Evolutionary conservation across 2,113 vertebrate species (phyloP), one percentile per base, ranked within the genome.

Genomic region (Puffinus mauretanicus): DNA sequence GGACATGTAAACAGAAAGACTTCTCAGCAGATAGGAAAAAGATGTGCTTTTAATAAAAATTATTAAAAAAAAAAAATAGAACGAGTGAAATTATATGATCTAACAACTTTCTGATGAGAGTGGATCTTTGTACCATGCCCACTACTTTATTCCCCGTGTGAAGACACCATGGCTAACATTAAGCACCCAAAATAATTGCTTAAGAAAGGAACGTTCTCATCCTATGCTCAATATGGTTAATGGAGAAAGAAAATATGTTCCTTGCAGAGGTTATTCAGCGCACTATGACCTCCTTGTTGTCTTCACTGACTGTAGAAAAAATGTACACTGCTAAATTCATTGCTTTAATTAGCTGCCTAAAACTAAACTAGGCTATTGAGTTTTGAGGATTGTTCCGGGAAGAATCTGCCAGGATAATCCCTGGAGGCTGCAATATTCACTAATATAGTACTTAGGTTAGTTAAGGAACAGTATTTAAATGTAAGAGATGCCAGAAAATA

Each of bases 321-420:
- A 77, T 24, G 16, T 42, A 51, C 25, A n/a, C 14, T 61, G 29
- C 10, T 92, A 90, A 93, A 94, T 90, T 85, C 24, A 88, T 88
- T 92, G 75, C 6, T 82, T 94, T 94, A 93, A 94, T 95, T 95
- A 96, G 16, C 8, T 80, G 18, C 79, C 19, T 80, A 52, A 94
- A 92, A 88, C 76, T 69, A 94, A 92, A 80, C 47, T 61, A 83
- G 18, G 11, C 29, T 79, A 58, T 79, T 76, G 62, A 86, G 32
- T 86, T 91, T 91, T 60, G 70, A 30, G 40, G n/a, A 64, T 91
- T 90, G 10, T 94, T 95, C 62, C 61, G 27, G 40, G 75, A 90
- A 92, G 51, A 93, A 88, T 69, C 40, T 3, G 0, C 25, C 13
- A 86, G 19, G 20, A 66, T 83, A 90, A 88, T 80, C 67, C 46